These are phyloP conservation scores for Thalpophila matura DNA, from an alignment of 2,888 invertebrate genomes.

Conservation along the genomic window DNA sequence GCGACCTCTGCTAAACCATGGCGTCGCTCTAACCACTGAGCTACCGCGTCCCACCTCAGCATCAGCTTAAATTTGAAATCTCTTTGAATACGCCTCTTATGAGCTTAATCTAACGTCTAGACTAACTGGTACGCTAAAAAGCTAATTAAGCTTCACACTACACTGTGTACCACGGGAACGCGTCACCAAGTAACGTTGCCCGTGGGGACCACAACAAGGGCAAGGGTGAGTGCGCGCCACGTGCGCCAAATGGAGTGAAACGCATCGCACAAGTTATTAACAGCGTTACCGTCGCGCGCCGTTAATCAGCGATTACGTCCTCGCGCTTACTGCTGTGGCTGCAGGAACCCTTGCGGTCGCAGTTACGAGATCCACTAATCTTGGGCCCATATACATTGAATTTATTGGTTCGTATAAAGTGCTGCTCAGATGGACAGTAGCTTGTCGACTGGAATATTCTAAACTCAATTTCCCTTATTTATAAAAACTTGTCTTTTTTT, in stretches of 20 bases:
- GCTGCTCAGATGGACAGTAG: too few species aligned
- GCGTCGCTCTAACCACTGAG: too few species aligned
- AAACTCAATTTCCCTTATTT: too few species aligned
- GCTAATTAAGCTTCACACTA: not conserved
- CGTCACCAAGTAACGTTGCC: not conserved
- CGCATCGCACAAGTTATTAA: conserved; percentile 21
- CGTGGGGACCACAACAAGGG: not conserved
- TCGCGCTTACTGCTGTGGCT: not conserved
- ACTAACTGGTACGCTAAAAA: too few species aligned
- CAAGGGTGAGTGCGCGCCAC: conserved; percentile 17
- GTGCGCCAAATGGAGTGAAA: conserved; percentile 36
- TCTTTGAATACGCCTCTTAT: too few species aligned
- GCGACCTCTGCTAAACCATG: too few species aligned
- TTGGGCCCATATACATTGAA: too few species aligned
- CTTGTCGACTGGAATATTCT: not conserved
- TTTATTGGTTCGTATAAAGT: not conserved
- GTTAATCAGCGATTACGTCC: conserved; percentile 26
- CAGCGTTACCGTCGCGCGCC: conserved; percentile 20
- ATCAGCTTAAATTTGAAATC: too few species aligned
- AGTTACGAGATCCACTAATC: not conserved
- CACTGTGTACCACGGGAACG: not conserved
- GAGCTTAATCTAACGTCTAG: too few species aligned
- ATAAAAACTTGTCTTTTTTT: too few species aligned
- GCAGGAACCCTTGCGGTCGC: not conserved
- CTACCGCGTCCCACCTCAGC: too few species aligned